Conservation (phyloP, 2,888 invertebrate genomes). For the Octonoba sinensis region DNA sequence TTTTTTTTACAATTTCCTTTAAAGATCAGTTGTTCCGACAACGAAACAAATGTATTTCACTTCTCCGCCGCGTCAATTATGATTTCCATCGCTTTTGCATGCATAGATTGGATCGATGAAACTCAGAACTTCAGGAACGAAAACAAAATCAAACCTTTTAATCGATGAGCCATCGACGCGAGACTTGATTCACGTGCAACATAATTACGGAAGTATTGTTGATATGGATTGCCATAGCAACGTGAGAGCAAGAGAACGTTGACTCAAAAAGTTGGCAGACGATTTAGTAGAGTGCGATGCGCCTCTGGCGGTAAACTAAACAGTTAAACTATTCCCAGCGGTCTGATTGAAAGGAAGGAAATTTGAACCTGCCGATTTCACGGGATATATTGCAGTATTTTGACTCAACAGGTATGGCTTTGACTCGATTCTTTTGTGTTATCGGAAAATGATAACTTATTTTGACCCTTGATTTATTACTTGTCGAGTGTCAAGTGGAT, state of each 20-base stretch:
- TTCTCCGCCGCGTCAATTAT: too few relatives aligned
- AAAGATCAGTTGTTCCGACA: too few relatives aligned
- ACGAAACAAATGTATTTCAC: too few relatives aligned
- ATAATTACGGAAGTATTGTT: conserved; percentile 59
- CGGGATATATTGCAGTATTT: conserved; percentile 8
- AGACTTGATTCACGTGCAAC: conserved; percentile 45
- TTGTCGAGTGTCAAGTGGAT: too few relatives aligned
- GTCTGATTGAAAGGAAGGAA: conserved; percentile 6
- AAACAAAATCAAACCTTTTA: conserved; percentile 25
- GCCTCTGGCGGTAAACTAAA: conserved; percentile 28
- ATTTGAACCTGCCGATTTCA: conserved; percentile 1
- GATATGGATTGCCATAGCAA: conserved; percentile 47
- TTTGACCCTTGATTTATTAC: too few relatives aligned
- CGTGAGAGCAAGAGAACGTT: conserved; percentile 45
- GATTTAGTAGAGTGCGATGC: conserved; percentile 28
- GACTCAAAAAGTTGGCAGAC: conserved; percentile 56
- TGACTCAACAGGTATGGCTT: conserved; percentile 29
- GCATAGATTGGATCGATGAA: too few relatives aligned
- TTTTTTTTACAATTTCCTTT: too few relatives aligned
- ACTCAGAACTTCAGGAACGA: too few relatives aligned
- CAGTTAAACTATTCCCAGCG: conserved; percentile 28
- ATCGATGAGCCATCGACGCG: conserved; percentile 41
- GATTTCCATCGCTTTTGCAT: too few relatives aligned
- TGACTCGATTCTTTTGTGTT: too few relatives aligned
- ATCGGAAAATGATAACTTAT: too few relatives aligned